Conservation (phyloP, 64 coral and sea anemone species). For the Platygyra sinensis region DNA sequence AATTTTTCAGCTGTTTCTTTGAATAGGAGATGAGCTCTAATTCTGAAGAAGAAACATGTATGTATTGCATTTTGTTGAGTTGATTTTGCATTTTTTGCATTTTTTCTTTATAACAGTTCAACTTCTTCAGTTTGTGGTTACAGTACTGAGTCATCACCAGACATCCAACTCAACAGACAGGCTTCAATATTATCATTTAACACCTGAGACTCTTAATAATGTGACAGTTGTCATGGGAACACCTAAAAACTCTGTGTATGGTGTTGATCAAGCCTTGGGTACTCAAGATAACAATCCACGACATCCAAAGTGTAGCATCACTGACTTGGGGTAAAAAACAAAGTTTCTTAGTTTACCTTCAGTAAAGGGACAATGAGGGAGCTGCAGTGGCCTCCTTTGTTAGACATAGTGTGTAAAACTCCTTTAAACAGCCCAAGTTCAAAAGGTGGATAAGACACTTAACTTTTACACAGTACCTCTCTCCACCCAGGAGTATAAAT, state of each 20-base stretch:
- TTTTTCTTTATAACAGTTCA: slow-evolving; percentile 14
- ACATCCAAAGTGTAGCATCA: background rate
- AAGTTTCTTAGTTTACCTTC: background rate
- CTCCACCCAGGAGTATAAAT: background rate
- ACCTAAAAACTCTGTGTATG: background rate
- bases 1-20: too few species aligned
- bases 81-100: background rate
- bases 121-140: slow-evolving; percentile 40
- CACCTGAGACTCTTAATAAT: slow-evolving; percentile 31
- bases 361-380: too few species aligned
- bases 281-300: slow-evolving; percentile 11
- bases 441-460: too few species aligned
- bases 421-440: too few species aligned
- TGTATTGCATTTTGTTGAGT: background rate
- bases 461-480: background rate
- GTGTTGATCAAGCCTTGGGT: background rate
- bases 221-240: slow-evolving; percentile 73
- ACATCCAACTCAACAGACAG: background rate
- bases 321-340: slow-evolving; percentile 46
- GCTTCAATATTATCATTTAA: slow-evolving; percentile 55
- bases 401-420: too few species aligned
- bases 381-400: too few species aligned
- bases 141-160: slow-evolving; percentile 58
- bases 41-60: too few species aligned
- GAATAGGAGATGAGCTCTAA: too few species aligned